Percentiles rank a stretch among this genome's conserved stretches.
Evolutionary conservation across 2,797 vertebrate species (phyloP).

Genomic region (Myotis planiceps): DNA sequence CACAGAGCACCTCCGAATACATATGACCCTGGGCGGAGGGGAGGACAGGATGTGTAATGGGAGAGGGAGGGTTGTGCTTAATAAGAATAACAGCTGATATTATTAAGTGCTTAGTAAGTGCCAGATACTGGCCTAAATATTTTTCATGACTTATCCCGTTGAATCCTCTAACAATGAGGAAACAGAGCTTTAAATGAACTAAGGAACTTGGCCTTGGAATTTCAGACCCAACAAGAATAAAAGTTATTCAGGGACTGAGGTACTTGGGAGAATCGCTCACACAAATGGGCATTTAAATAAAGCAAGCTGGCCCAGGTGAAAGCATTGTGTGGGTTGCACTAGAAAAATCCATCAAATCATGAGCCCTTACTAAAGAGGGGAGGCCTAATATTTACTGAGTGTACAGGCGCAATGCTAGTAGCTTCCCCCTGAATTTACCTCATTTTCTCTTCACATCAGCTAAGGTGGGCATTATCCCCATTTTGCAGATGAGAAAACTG

Average conservation of each 20-base stretch:
- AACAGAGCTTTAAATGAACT: conserved; percentile 16
- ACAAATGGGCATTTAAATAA: neutral
- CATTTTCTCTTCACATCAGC: neutral
- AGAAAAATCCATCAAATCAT: neutral
- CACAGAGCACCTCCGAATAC: neutral
- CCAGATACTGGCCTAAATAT: neutral
- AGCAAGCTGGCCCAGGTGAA: neutral
- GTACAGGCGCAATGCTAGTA: neutral
- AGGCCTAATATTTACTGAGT: neutral
- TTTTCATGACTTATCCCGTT: neutral
- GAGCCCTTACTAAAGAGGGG: neutral
- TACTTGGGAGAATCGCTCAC: neutral
- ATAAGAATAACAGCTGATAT: neutral
- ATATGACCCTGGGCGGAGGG: accelerated
- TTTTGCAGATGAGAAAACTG: conserved; percentile 9
- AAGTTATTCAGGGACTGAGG: neutral
- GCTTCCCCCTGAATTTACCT: neutral
- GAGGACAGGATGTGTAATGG: neutral
- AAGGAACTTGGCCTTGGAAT: conserved; percentile 33
- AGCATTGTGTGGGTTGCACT: neutral
- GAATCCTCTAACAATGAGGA: conserved; percentile 17
- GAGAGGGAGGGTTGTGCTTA: neutral
- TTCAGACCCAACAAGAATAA: neutral
- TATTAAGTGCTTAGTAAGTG: neutral
- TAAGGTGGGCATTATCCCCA: neutral